A percentile compares a stretch with the other conserved stretches of the same genome.
Evolutionary conservation across 1,140 invertebrate genomes (phyloP).

Genomic region (Nephotettix cincticeps): DNA sequence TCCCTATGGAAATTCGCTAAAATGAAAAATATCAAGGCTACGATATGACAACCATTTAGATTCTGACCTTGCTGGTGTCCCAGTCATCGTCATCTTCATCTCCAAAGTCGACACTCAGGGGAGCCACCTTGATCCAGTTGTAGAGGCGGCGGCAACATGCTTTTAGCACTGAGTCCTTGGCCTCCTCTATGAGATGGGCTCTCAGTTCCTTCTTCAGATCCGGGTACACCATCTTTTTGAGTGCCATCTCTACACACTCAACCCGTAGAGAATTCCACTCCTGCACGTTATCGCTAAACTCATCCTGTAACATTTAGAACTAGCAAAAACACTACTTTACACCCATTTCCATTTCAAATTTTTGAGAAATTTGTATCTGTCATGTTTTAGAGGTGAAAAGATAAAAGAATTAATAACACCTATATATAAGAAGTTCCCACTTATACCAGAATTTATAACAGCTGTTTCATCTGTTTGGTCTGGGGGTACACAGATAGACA

Average conservation of each 20-base stretch:
- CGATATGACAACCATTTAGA: too few species aligned
- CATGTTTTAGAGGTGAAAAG: neutral
- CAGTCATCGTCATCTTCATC: constrained; percentile 91
- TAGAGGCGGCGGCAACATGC: constrained; percentile 82
- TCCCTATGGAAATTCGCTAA: too few species aligned
- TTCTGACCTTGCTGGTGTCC: constrained; percentile 67
- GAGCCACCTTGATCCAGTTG: constrained; percentile 90
- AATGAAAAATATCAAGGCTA: too few species aligned
- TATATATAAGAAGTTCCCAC: too few species aligned
- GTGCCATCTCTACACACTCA: constrained; percentile 84
- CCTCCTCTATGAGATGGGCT: constrained; percentile 76
- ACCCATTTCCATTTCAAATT: neutral
- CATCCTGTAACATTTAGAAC: too few species aligned
- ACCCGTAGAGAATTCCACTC: constrained; percentile 93
- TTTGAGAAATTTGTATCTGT: neutral
- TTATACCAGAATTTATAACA: too few species aligned
- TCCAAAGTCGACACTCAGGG: constrained; percentile 75
- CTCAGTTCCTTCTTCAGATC: constrained; percentile 87
- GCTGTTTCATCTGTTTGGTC: too few species aligned
- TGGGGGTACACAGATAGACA: too few species aligned
- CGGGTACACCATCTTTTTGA: constrained; percentile 87
- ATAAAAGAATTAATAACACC: too few species aligned
- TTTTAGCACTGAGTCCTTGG: constrained; percentile 86
- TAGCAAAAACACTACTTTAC: too few species aligned
- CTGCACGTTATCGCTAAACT: constrained; percentile 93